phyloP scores from a whole-genome alignment of 2,797 vertebrate genomes.

The Lutjanus argentimaculatus region DNA sequence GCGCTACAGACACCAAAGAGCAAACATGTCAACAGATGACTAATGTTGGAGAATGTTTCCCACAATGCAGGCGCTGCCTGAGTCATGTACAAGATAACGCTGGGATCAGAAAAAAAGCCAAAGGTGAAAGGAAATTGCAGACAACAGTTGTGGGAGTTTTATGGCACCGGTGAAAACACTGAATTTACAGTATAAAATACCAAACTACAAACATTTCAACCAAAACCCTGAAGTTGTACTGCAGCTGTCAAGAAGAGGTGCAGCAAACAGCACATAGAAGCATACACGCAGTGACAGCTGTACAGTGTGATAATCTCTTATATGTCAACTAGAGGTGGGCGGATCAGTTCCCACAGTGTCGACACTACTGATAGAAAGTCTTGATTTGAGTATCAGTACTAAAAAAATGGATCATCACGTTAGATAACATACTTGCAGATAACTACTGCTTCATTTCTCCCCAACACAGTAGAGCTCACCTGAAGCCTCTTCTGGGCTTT shows the following conservation, averaged over 20 bases:
- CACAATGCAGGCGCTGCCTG: background rate
- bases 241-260: slow-evolving; percentile 2
- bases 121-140: slow-evolving; percentile 6
- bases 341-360: too few species aligned
- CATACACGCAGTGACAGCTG: slow-evolving; percentile 34
- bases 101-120: background rate
- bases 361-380: too few species aligned
- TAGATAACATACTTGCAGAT: too few species aligned
- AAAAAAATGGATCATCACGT: too few species aligned
- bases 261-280: background rate
- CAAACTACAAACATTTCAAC: background rate
- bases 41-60: background rate
- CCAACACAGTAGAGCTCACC: too few species aligned
- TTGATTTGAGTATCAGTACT: too few species aligned
- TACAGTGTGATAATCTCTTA: slow-evolving; percentile 9
- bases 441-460: too few species aligned
- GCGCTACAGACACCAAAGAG: background rate
- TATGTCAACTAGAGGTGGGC: background rate
- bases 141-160: slow-evolving; percentile 7
- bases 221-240: background rate
- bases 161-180: background rate
- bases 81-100: background rate
- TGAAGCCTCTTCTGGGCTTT: too few species aligned
- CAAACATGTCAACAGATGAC: background rate
- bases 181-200: background rate